These are phyloP conservation scores for Cordylochernes scorpioides DNA, from an alignment of 2,888 invertebrate genomes.

Conservation along the genomic window DNA sequence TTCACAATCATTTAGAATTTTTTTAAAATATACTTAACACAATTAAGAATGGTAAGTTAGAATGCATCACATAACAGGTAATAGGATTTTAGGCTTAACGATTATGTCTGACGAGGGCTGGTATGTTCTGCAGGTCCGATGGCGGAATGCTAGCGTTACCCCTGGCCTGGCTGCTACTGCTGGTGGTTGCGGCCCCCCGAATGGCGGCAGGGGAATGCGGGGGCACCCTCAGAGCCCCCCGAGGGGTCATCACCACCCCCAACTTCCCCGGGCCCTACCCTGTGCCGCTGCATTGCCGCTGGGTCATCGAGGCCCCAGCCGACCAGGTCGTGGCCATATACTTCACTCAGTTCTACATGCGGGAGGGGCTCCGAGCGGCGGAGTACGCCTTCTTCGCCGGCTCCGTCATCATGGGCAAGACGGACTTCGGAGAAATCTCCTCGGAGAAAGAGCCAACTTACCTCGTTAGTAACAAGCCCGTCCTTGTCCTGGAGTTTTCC, in stretches of 20 bases:
- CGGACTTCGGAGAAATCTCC: conserved; percentile 8
- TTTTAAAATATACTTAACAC: too few species aligned
- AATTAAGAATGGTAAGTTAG: too few species aligned
- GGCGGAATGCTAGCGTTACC: too few species aligned
- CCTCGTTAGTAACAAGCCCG: conserved; percentile 31
- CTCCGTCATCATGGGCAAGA: conserved; percentile 8
- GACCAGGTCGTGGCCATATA: conserved; percentile 44
- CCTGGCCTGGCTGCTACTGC: too few species aligned
- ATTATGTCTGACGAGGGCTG: too few species aligned
- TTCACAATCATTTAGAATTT: too few species aligned
- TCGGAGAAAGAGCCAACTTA: conserved; percentile 15
- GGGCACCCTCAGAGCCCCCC: conserved; percentile 5
- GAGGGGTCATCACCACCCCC: conserved; percentile 48
- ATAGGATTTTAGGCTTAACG: too few species aligned
- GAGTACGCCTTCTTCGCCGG: conserved; percentile 19
- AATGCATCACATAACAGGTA: too few species aligned
- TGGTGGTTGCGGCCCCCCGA: too few species aligned
- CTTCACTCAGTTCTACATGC: conserved; percentile 57
- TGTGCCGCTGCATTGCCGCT: conserved; percentile 55
- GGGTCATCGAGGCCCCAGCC: conserved; percentile 48
- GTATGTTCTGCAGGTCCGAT: too few species aligned
- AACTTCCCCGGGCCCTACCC: conserved; percentile 53
- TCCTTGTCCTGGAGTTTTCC: conserved; percentile 46
- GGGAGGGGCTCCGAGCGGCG: conserved; percentile 14
- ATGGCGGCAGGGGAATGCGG: too few species aligned